phyloP scores from a whole-genome alignment of 2,797 vertebrate species.

The Mastacembelus armatus region DNA sequence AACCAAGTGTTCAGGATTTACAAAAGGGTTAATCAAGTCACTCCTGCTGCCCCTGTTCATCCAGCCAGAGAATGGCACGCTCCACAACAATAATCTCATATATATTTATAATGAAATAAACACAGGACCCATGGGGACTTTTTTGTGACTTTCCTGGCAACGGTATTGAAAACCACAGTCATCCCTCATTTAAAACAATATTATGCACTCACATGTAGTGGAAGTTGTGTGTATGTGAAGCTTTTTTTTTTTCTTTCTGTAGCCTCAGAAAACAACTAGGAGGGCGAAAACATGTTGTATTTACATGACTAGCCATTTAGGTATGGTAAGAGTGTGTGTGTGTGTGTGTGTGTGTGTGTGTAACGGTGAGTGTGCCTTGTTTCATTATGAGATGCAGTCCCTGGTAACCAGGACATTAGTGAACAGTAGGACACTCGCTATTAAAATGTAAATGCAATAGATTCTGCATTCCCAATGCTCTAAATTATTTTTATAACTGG shows the following conservation, averaged over 20 bases:
- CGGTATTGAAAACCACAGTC: conserved; percentile 61
- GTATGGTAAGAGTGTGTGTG: too few species aligned
- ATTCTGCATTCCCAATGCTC: not conserved
- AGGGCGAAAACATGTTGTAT: conserved; percentile 50
- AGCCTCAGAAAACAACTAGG: conserved; percentile 54
- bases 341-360: too few species aligned
- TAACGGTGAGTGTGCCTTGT: conserved; percentile 25
- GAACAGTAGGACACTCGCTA: too few species aligned
- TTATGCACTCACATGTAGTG: conserved; percentile 51
- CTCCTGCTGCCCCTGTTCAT: conserved; percentile 2
- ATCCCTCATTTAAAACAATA: conserved; percentile 62
- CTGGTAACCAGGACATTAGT: conserved; percentile 19
- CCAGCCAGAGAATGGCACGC: conserved; percentile 33
- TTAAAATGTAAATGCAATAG: conserved; percentile 1
- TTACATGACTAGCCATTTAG: conserved; percentile 25
- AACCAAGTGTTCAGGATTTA: conserved; percentile 24
- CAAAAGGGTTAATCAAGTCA: conserved; percentile 42
- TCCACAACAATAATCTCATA: conserved; percentile 62
- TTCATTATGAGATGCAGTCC: conserved; percentile 26
- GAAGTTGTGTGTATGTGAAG: conserved; percentile 10
- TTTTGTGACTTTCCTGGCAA: conserved; percentile 61
- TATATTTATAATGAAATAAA: conserved; percentile 69
- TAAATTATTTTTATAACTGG: not conserved
- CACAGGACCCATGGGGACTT: conserved; percentile 42
- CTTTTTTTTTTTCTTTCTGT: conserved; percentile 25